Percentiles rank a stretch among this genome's conserved stretches.
These are phyloP conservation scores for Macropus fuliginosus DNA, from an alignment of 2,797 vertebrate genomes.

Conservation along the genomic window DNA sequence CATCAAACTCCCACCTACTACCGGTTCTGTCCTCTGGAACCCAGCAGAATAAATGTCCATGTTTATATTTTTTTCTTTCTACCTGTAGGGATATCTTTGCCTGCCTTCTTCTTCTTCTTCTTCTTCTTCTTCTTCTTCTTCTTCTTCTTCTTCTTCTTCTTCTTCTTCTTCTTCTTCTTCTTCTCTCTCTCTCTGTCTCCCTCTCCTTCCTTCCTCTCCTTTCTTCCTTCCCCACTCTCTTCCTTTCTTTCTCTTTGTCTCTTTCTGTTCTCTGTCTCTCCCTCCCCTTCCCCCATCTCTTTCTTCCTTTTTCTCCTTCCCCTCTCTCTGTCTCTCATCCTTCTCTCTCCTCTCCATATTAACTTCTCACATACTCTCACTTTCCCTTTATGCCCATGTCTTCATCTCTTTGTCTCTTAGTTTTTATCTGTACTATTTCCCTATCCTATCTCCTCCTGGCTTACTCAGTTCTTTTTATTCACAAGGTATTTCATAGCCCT, in stretches of 20 bases:
- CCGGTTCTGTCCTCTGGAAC: not conserved
- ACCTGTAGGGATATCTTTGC: not conserved
- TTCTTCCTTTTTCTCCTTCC: not conserved
- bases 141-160: too few relatives aligned
- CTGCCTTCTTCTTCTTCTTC: too few relatives aligned
- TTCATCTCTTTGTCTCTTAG: not conserved
- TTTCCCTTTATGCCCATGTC: not conserved
- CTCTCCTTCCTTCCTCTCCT: not conserved
- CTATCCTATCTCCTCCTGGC: not conserved
- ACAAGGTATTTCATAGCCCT: not conserved
- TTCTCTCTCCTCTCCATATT: not conserved
- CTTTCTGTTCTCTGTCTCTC: too few relatives aligned
- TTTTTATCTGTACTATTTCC: not conserved
- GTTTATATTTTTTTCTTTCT: not conserved
- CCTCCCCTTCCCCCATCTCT: not conserved
- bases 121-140: not conserved
- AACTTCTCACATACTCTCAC: not conserved
- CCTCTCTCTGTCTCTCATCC: not conserved
- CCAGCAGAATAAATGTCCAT: not conserved
- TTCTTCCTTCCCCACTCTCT: too few relatives aligned
- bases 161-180: too few relatives aligned
- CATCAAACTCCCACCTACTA: not conserved
- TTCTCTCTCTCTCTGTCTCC: rapidly evolving
- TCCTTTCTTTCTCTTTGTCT: not conserved
- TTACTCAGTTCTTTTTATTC: not conserved